phyloP scores from a whole-genome alignment of 2,113 vertebrate genomes.

The Stigmatopora argus region DNA sequence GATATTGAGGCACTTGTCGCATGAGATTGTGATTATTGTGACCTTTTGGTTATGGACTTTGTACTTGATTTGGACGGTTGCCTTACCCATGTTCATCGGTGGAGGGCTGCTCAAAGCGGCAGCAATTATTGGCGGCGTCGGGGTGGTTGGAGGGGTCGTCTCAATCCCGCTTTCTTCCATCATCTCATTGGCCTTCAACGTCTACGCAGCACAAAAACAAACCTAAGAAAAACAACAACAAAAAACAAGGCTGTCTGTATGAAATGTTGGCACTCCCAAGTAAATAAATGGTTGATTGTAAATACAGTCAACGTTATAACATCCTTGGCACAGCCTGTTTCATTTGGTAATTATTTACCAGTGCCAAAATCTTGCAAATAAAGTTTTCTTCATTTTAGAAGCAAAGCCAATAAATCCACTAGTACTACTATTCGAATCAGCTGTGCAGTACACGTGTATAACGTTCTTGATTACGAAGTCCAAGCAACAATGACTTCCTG shows the following conservation, averaged over 20 bases:
- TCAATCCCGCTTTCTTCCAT: conserved; percentile 98
- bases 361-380: too few relatives aligned
- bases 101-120: conserved; percentile 32
- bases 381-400: neutral
- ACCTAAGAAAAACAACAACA: too few relatives aligned
- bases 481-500: neutral
- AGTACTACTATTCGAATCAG: neutral
- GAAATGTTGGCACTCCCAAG: neutral
- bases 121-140: conserved; percentile 58
- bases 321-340: too few relatives aligned
- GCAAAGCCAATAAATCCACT: neutral
- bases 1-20: too few relatives aligned
- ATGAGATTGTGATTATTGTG: too few relatives aligned
- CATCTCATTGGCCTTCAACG: conserved; percentile 73
- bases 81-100: conserved; percentile 69
- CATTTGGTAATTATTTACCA: too few relatives aligned
- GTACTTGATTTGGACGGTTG: neutral
- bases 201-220: neutral
- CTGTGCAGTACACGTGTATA: neutral
- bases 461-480: neutral
- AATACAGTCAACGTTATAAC: neutral
- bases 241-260: too few relatives aligned
- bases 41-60: too few relatives aligned
- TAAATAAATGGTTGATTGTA: neutral
- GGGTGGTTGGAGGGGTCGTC: conserved; percentile 84